These are phyloP conservation scores for Hedychridium roseum DNA, from an alignment of 2,888 invertebrate genomes.

Conservation along the genomic window DNA sequence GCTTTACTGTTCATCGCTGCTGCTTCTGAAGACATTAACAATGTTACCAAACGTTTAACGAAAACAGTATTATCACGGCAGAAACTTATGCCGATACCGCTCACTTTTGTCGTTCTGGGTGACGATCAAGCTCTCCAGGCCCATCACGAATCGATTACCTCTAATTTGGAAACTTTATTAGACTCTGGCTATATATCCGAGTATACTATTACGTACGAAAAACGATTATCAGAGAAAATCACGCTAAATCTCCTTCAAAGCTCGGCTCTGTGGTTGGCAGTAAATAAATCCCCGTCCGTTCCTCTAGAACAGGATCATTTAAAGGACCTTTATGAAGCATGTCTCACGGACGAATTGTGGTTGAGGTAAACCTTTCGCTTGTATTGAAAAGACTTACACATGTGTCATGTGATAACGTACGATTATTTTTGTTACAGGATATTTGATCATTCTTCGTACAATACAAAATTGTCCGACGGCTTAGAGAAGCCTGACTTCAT, in stretches of 20 bases:
- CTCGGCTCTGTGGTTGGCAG: slow-evolving; percentile 51
- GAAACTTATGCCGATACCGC: slow-evolving; percentile 53
- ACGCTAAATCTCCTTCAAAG: slow-evolving; percentile 49
- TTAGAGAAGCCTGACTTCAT: slow-evolving; percentile 69
- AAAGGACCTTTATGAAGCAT: slow-evolving; percentile 38
- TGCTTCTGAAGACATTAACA: slow-evolving; percentile 41
- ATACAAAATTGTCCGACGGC: slow-evolving; percentile 52
- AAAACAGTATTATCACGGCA: slow-evolving; percentile 48
- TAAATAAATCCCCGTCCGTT: slow-evolving; percentile 48
- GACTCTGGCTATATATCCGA: slow-evolving; percentile 54
- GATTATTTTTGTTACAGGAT: slow-evolving; percentile 43
- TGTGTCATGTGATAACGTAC: background rate
- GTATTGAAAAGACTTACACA: background rate
- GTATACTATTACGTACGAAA: slow-evolving; percentile 47
- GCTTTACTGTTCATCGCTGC: slow-evolving; percentile 51
- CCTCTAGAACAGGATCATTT: slow-evolving; percentile 56
- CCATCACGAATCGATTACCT: slow-evolving; percentile 26
- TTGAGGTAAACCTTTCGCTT: slow-evolving; percentile 41
- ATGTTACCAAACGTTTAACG: slow-evolving; percentile 46
- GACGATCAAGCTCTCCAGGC: slow-evolving; percentile 20
- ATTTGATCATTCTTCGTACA: slow-evolving; percentile 47
- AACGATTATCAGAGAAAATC: slow-evolving; percentile 38
- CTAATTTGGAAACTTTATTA: slow-evolving; percentile 42
- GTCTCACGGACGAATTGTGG: slow-evolving; percentile 56
- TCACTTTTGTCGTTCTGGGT: slow-evolving; percentile 49